Conservation (phyloP, 2,888 invertebrate species). For the Ernsta delagoae region DNA sequence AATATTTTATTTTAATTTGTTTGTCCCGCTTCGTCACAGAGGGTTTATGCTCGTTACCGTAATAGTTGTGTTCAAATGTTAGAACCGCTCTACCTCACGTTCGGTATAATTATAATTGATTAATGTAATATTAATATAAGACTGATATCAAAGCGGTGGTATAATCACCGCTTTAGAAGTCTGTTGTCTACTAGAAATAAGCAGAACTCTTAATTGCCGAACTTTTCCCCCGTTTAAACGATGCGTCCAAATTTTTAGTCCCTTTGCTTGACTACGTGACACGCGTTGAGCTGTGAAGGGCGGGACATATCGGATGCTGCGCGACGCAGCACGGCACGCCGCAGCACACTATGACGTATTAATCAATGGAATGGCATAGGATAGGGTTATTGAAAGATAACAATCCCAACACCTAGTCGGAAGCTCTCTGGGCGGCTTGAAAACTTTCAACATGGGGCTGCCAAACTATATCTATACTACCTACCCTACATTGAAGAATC, state of each 20-base stretch:
- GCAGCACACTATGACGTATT: too few relatives aligned
- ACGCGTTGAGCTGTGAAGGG: constrained; percentile 27
- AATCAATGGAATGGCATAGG: too few relatives aligned
- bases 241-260: constrained; percentile 47
- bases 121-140: constrained; percentile 54
- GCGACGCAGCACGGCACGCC: too few relatives aligned
- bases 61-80: constrained; percentile 59
- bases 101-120: constrained; percentile 56
- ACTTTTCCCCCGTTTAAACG: constrained; percentile 41
- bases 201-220: constrained; percentile 45
- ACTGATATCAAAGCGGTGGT: constrained; percentile 80
- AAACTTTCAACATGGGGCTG: too few relatives aligned
- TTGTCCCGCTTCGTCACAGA: constrained; percentile 7
- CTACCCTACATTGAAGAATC: too few relatives aligned
- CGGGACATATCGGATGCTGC: too few relatives aligned
- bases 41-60: constrained; percentile 42
- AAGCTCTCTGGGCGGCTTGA: too few relatives aligned
- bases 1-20: too few relatives aligned
- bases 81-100: constrained; percentile 74
- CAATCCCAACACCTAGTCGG: too few relatives aligned
- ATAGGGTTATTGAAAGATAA: too few relatives aligned
- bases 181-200: constrained; percentile 75
- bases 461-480: too few relatives aligned
- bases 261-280: constrained; percentile 14
- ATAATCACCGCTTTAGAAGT: constrained; percentile 76